Conservation (phyloP, 1,140 invertebrate species). For the Diuraphis noxia region DNA sequence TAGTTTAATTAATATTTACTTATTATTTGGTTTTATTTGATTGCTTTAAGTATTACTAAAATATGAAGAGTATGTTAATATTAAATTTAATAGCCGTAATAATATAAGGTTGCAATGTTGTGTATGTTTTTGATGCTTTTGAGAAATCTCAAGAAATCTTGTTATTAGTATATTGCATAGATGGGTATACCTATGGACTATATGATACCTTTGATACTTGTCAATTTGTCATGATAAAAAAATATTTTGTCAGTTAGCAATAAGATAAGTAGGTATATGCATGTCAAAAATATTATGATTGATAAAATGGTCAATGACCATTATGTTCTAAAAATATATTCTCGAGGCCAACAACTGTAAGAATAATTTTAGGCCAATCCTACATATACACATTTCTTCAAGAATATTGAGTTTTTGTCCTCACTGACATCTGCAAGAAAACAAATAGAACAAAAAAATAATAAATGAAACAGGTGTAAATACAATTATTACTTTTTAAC, state of each 20-base stretch:
- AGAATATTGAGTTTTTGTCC: background rate
- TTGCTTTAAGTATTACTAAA: too few relatives aligned
- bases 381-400: background rate
- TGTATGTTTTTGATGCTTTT: background rate
- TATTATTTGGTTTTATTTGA: too few relatives aligned
- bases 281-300: background rate
- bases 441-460: background rate
- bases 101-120: too few relatives aligned
- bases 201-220: too few relatives aligned
- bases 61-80: too few relatives aligned
- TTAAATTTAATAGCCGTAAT: too few relatives aligned
- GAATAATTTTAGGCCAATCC: background rate
- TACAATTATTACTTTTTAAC: background rate
- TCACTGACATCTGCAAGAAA: background rate
- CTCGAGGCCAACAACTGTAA: background rate
- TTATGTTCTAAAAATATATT: background rate
- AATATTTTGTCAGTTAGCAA: too few relatives aligned
- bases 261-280: too few relatives aligned
- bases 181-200: too few relatives aligned
- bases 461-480: background rate
- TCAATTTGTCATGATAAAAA: too few relatives aligned
- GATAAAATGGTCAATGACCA: background rate
- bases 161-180: background rate
- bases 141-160: background rate
- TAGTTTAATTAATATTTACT: too few relatives aligned